Evolutionary conservation across 2,113 vertebrate species (phyloP), one percentile per base, ranked within the genome.

Genomic region (Motacilla alba): DNA sequence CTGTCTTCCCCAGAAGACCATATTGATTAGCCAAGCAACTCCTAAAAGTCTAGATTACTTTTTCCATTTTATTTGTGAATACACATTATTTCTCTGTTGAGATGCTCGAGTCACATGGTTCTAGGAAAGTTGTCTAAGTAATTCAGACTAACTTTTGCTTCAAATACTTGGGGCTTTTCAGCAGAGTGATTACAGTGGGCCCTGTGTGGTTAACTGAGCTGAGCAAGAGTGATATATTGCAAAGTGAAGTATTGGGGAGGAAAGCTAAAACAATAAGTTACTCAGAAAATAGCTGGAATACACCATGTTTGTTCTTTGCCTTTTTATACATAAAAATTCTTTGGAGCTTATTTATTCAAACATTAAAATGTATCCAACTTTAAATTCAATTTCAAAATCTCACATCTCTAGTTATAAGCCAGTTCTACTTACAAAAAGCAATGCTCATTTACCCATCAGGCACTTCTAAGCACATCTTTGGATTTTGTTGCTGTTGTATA

Each of bases 391-490:
- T 89, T 93, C 60, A 89, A 83, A 91, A 94, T 83, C 76, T 82
- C 85, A 58, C 41, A 46, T 94, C 73, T 91, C 76, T 60, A 69
- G 70, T 87, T 85, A 70, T 53, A 75, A 67, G 62, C 35, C 88
- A 69, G 53, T 39, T 80, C 39, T 13, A 20, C 53, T 85, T 62
- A 87, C 75, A 75, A 41, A 82, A 92, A 87, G 79, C 95, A 97
- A 96, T 10, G 56, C 87, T 97, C 53, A 10, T 95, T 97, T 96
- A 91, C 15, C 53, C 86, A 72, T 95, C 96, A 97, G 98, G 95
- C 94, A 94, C 96, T 97, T 98, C 94, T 97, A 97, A 98, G 96
- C 85, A 94, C 95, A 96, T 97, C 97, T 98, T 98, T 56, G 79
- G 90, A 86, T 92, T 90, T 88, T 77, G 83, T n/a, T 83, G 63